Evolutionary conservation across 2,797 vertebrate species (phyloP), one percentile per base, ranked within the genome.

Genomic region (Melanotaenia nigrans): DNA sequence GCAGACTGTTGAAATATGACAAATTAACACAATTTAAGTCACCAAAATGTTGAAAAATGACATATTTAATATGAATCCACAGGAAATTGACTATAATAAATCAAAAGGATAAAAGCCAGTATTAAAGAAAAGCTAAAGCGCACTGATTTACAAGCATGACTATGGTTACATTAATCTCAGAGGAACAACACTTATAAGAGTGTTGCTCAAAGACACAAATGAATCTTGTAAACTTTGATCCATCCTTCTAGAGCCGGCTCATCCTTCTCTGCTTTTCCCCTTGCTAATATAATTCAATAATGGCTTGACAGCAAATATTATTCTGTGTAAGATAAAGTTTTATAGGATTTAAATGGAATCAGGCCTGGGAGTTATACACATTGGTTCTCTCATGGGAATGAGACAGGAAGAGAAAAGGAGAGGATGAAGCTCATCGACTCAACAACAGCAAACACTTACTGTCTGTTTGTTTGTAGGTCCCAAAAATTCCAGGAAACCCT

Each of bases 291-390:
- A 82, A 89, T 83, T 84, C 42, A 76, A 91, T 89, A 71, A 76
- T 81, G 71, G 77, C 62, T 79, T 87, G 90, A 90, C 85, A 91
- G 85, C 83, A 92, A 93, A 93, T 90, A 88, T 90, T 85, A 81
- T 87, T 92, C 68, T 83, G 70, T 75, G 76, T 91, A 83, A 78
- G 72, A 89, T 72, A 89, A 87, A 73, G 69, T 88, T 92, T 89
- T 76, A 84, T 84, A 81, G 72, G 59, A 66, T 49, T 73, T 68
- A 89, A 90, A 88, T 88, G 74, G 87, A 92, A 91, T 91, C 87
- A 87, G 89, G 79, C 75, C 64, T 78, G 64, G 88, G 83, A 73
- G 77, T 81, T 86, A 82, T 79, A 79, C 78, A 86, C 68, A 59
- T 42, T 71, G 83, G 49, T 60, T 45, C 63, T 79, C 85, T 85